A percentile compares a stretch with the other conserved stretches of the same genome.
phyloP scores from a whole-genome alignment of 2,113 vertebrate genomes.

The Tapirus terrestris region DNA sequence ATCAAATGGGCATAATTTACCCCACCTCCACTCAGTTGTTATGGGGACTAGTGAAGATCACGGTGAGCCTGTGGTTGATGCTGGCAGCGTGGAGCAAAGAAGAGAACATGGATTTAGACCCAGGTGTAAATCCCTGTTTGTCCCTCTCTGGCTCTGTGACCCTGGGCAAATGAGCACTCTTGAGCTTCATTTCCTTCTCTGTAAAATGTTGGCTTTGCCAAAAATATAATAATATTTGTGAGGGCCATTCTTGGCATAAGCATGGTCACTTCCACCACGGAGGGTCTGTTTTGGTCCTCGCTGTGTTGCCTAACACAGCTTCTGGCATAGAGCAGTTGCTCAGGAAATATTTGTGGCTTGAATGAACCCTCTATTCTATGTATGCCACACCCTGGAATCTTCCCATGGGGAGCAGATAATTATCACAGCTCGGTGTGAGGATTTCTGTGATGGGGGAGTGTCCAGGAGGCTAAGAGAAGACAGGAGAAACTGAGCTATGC shows the following conservation, averaged over 20 bases:
- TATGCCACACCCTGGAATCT: not conserved
- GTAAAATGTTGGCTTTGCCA: not conserved
- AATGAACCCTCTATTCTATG: not conserved
- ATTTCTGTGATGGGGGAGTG: not conserved
- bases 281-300: not conserved
- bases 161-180: not conserved
- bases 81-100: not conserved
- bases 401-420: not conserved
- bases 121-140: not conserved
- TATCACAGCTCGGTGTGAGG: not conserved
- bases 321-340: not conserved
- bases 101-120: not conserved
- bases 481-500: not conserved
- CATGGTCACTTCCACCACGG: not conserved
- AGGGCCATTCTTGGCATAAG: not conserved
- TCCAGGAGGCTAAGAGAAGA: not conserved
- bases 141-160: not conserved
- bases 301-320: not conserved
- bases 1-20: not conserved
- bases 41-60: not conserved
- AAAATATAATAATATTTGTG: not conserved
- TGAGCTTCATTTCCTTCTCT: not conserved
- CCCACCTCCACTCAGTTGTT: not conserved
- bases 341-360: not conserved
- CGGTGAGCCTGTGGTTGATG: not conserved